Evolutionary conservation across 2,797 vertebrate genomes (phyloP).

Genomic region (Girardinus metallicus): DNA sequence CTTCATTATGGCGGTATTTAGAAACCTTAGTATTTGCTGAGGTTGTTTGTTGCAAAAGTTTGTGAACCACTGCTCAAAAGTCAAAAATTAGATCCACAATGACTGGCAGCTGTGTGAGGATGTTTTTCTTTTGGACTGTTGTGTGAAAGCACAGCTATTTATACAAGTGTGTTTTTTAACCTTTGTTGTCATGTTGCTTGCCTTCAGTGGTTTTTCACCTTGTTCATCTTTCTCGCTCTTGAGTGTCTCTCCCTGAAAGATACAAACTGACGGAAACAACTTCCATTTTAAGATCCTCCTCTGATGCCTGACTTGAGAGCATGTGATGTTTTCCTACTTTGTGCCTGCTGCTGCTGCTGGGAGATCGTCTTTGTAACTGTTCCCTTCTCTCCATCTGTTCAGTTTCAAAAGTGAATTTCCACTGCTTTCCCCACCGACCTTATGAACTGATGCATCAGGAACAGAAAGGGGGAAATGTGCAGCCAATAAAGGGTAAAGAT

Average conservation of each 20-base stretch:
- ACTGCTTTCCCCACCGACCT: constrained; percentile 62
- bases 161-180: constrained; percentile 21
- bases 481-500: constrained; percentile 7
- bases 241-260: constrained; percentile 30
- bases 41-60: neutral
- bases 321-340: constrained; percentile 10
- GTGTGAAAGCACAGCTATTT: constrained; percentile 44
- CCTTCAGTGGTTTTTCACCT: constrained; percentile 22
- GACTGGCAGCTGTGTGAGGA: constrained; percentile 48
- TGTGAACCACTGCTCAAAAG: neutral
- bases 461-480: neutral
- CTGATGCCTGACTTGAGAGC: constrained; percentile 35
- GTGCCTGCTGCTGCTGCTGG: neutral
- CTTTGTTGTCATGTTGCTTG: constrained; percentile 31
- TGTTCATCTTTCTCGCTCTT: neutral
- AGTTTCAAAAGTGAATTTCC: constrained; percentile 67
- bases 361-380: constrained; percentile 13
- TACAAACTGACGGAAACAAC: constrained; percentile 47
- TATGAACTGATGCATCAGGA: constrained; percentile 31
- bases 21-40: neutral
- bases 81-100: constrained; percentile 16
- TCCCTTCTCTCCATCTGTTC: constrained; percentile 26
- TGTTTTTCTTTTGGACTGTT: constrained; percentile 22
- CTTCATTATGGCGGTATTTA: neutral
- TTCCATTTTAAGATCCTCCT: constrained; percentile 47